Evolutionary conservation across 2,888 invertebrate genomes (phyloP), one percentile per base, ranked within the genome.

Genomic region (Drosophila nr. perissopoda): DNA sequence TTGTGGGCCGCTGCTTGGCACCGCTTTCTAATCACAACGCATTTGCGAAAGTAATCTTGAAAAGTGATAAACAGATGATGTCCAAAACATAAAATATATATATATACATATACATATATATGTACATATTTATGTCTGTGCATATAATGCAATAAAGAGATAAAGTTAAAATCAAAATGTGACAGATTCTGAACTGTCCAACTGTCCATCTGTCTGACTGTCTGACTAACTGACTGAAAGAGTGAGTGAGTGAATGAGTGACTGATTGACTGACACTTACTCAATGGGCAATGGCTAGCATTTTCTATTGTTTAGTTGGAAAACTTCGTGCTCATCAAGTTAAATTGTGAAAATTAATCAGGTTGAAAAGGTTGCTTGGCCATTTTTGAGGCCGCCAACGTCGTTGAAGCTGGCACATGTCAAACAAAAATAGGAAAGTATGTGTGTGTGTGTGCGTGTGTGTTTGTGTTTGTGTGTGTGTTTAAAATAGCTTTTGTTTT

Each of bases 341-440:
- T 77, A 89, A 88, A 87, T 84, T 82, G 79, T 82, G 82, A 91
- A 83, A 91, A 88, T 91, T 88, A 90, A 91, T 91, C 89, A 90
- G 86, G 88, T 86, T 81, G 78, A 90, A 88, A 89, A 91, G 84
- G 83, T 88, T 79, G 65, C 40, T 34, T 79, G 70, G 40, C 53
- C 65, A 52, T 62, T 78, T 67, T 56, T 51, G 56, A 56, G n/a
- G 38, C 18, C 53, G 25, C 34, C 53, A 54, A 1, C 27, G n/a
- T 25, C 36, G 25, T 46, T 16, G 34, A 36, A 51, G 21, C 38
- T 56, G 40, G 81, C 81, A 78, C 75, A 83, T 58, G 71, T 68
- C 59, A 46, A 60, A 53, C 53, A 40, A 34, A 64, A 58, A 51
- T 75, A 16, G 11, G 8, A 25, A 46, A 8, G 25, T 46, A 21